Percentiles rank a stretch among this genome's conserved stretches.
Evolutionary conservation across 1,140 invertebrate genomes (phyloP).

Genomic region (Tetragonula clypearis): DNA sequence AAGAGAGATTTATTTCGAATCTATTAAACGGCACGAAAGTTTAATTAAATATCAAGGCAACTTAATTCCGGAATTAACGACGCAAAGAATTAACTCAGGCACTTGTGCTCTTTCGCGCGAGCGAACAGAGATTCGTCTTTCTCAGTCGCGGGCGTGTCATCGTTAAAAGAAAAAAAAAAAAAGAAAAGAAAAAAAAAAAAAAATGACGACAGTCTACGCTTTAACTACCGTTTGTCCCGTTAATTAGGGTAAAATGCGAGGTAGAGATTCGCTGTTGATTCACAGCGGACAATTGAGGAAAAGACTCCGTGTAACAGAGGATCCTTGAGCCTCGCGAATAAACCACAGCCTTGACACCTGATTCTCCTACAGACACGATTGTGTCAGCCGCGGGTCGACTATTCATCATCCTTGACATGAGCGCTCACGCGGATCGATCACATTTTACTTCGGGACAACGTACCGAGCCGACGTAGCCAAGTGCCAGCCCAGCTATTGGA

Average conservation of each 20-base stretch:
- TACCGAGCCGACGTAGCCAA: background rate
- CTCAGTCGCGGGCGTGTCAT: no score
- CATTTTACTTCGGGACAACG: conserved; percentile 5
- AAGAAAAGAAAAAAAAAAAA: no score
- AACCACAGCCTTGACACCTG: conserved; percentile 59
- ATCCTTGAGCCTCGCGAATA: conserved; percentile 24
- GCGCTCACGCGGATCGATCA: conserved; percentile 17
- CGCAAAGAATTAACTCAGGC: no score
- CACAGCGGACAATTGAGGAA: conserved; percentile 1
- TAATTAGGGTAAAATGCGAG: conserved; percentile 21
- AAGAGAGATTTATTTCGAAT: no score
- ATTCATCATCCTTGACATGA: conserved; percentile 50
- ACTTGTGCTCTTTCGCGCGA: no score
- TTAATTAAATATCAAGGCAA: no score
- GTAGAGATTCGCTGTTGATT: background rate
- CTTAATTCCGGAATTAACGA: no score
- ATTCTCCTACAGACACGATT: conserved; percentile 46
- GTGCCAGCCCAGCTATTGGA: background rate
- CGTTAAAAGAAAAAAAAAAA: no score
- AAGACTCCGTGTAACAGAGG: background rate
- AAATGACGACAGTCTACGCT: no score
- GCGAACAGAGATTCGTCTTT: no score
- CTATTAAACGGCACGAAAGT: no score
- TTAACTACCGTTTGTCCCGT: background rate
- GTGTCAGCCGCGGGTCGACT: conserved; percentile 39